Base-by-base conservation (phyloP, 2,797 vertebrate genomes). In the Sebastiscus tertius region DNA sequence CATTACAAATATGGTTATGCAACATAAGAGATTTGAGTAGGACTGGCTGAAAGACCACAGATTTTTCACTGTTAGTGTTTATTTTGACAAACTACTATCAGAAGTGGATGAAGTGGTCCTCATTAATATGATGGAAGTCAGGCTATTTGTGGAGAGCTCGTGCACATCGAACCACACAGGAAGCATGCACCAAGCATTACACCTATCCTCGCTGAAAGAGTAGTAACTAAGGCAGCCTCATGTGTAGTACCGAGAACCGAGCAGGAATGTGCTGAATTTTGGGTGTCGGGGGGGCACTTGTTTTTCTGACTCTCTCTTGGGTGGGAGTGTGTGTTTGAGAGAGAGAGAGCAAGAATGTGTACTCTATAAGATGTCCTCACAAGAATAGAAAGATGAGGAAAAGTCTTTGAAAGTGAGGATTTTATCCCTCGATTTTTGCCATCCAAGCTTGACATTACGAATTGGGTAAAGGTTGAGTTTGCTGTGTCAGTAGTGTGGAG, bases 221-320 rank as follows among this genome's bases (percentile, higher is more conserved):
- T 20, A 63, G 67, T 56, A 62, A 61, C 65, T 26, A 36, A 59
- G 55, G 34, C 31, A 20, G 55, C 76, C 66, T 75, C 64, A 67
- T 81, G 36, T 39, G 36, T 39, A 0, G 36, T 39, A 39, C 36
- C 12, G 13, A 80, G 69, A 16, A 49, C 42, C 4, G 7, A 63
- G 34, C 39, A 86, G 86, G 82, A 90, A 87, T 88, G 83, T 87
- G 75, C 77, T 83, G 74, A 85, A 79, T 82, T 83, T 58, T 54
- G 7, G 49, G 64, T 83, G 46, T 77, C 14, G 6, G 58, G 77
- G 29, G 36, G 16, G n/a, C n/a, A 56, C 54, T 84, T 85, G 73
- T 79, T 79, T 80, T 75, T 72, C 14, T 75, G 5, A 75, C 22
- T 42, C 29, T 65, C 22, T 64, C 27, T 42, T 3, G 2, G 10